Evolutionary conservation across 2,797 vertebrate genomes (phyloP).

Genomic region (Gambusia yucatana): DNA sequence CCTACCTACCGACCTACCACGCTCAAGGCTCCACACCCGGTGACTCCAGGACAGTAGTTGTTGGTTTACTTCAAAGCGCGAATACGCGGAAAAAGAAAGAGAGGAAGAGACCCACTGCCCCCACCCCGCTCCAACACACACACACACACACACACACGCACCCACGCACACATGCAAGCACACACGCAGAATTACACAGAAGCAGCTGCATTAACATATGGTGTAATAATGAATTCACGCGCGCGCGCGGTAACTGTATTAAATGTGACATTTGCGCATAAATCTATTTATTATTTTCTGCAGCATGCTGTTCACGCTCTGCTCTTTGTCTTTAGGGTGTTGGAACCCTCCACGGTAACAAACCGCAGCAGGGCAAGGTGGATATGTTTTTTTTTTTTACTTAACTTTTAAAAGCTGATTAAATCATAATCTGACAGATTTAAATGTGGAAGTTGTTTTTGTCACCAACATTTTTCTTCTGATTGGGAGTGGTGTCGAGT

Average conservation of each 20-base stretch:
- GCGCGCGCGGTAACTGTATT: constrained; percentile 81
- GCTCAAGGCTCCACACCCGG: constrained; percentile 28
- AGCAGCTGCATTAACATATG: constrained; percentile 83
- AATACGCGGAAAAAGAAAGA: constrained; percentile 30
- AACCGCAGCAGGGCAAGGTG: constrained; percentile 59
- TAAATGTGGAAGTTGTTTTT: too few species aligned
- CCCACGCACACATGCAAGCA: background rate
- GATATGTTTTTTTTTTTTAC: constrained; percentile 21
- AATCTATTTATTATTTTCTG: constrained; percentile 79
- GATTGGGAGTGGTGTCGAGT: background rate
- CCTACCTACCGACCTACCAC: constrained; percentile 11
- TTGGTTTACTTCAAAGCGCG: constrained; percentile 70
- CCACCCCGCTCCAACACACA: background rate
- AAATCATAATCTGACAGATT: background rate
- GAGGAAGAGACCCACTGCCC: constrained; percentile 3
- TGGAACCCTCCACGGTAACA: constrained; percentile 75
- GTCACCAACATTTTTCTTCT: background rate
- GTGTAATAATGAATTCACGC: constrained; percentile 82
- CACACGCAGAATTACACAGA: constrained; percentile 56
- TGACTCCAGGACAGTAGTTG: constrained; percentile 66
- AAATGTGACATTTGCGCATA: constrained; percentile 83
- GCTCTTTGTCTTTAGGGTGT: constrained; percentile 74
- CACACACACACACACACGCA: constrained; percentile 3
- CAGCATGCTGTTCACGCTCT: constrained; percentile 76
- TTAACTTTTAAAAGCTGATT: constrained; percentile 60